A percentile compares a stretch with the other conserved stretches of the same genome.
phyloP scores from a whole-genome alignment of 2,797 vertebrate species.

The Nyctibius grandis region DNA sequence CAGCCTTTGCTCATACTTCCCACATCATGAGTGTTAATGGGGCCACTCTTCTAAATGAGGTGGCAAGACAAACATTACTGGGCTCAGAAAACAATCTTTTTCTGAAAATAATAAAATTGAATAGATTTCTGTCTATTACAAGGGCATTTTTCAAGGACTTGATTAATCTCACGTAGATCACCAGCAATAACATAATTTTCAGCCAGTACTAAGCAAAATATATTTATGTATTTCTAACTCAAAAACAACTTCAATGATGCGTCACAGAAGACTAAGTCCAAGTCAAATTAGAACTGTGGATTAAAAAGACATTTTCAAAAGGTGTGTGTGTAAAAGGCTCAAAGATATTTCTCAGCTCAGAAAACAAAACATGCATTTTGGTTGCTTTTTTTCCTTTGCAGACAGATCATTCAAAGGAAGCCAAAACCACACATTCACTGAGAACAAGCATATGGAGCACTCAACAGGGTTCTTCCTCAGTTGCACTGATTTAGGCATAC shows the following conservation, averaged over 20 bases:
- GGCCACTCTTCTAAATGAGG: neutral
- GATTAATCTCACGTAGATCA: neutral
- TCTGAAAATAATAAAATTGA: neutral
- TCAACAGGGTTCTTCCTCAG: neutral
- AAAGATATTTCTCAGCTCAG: neutral
- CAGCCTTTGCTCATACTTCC: neutral
- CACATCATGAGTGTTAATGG: neutral
- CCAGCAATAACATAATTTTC: neutral
- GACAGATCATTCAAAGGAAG: neutral
- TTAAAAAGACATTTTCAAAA: slow-evolving; percentile 9
- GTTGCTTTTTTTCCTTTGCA: neutral
- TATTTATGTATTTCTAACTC: neutral
- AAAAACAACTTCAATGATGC: slow-evolving; percentile 8
- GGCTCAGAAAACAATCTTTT: neutral
- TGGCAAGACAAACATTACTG: neutral
- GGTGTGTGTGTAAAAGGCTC: neutral
- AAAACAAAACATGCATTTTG: neutral
- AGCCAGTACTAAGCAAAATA: neutral
- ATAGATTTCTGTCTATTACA: neutral
- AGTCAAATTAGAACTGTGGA: neutral
- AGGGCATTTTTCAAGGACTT: neutral
- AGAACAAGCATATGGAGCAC: neutral
- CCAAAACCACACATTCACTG: neutral
- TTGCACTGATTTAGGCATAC: neutral
- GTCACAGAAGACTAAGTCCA: neutral